Evolutionary conservation across 2,113 vertebrate genomes (phyloP).

Genomic region (Argyrosomus japonicus): DNA sequence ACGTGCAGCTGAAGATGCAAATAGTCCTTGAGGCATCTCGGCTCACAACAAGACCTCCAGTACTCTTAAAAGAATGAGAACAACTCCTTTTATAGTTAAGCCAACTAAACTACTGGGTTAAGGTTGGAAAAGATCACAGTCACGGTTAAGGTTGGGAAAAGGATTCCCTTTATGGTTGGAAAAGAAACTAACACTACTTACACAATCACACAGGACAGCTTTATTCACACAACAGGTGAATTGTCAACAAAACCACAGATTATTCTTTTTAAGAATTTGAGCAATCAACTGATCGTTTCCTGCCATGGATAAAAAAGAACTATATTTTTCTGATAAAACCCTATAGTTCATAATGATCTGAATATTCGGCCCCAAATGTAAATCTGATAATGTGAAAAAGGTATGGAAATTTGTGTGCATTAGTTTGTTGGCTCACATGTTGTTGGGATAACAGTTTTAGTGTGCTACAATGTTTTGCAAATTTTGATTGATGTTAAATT

Average conservation of each 20-base stretch:
- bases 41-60: background rate
- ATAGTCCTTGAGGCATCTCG: background rate
- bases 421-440: background rate
- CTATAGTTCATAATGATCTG: background rate
- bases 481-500: slow-evolving; percentile 3
- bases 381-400: background rate
- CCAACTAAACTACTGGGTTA: background rate
- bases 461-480: background rate
- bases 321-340: background rate
- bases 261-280: background rate
- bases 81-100: background rate
- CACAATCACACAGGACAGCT: background rate
- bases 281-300: background rate
- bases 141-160: background rate
- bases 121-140: background rate
- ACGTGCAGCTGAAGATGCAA: background rate
- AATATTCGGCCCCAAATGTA: background rate
- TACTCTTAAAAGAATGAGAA: background rate
- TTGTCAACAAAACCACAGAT: background rate
- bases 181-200: background rate
- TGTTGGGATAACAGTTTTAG: background rate
- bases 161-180: background rate
- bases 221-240: slow-evolving; percentile 2
- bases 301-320: background rate
- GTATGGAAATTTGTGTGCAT: background rate